Conservation (phyloP, 2,113 vertebrate species). For the Canis aureus region DNA sequence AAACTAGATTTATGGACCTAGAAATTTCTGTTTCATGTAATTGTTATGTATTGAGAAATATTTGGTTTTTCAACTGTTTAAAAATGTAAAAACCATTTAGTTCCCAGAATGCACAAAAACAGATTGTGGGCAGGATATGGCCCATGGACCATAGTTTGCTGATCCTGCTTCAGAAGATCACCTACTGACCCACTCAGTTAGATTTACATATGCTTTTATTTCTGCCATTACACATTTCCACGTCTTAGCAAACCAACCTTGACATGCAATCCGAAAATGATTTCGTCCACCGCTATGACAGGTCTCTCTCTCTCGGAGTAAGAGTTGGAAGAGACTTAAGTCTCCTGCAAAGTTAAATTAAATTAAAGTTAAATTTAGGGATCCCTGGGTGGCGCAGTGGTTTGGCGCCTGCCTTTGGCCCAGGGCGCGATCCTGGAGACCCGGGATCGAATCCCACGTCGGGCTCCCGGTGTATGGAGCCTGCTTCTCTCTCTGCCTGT, state of each 20-base stretch:
- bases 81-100: neutral
- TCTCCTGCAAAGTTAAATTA: neutral
- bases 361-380: neutral
- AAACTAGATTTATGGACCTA: neutral
- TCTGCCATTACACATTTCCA: neutral
- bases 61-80: neutral
- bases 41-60: neutral
- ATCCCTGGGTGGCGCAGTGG: too few species aligned
- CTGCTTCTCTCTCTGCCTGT: too few species aligned
- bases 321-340: neutral
- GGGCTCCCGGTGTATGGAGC: too few species aligned
- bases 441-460: too few species aligned
- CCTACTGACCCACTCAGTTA: neutral
- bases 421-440: too few species aligned
- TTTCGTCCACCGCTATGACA: neutral
- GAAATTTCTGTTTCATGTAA: neutral
- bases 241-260: neutral
- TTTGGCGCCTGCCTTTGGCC: too few species aligned
- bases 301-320: neutral
- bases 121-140: neutral
- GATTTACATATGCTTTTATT: neutral
- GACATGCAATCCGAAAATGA: neutral
- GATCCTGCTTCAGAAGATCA: neutral
- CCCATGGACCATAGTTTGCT: neutral
- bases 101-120: neutral